Base-by-base conservation (phyloP, 23 tunicate species). In the Trididemnum miniatum region DNA sequence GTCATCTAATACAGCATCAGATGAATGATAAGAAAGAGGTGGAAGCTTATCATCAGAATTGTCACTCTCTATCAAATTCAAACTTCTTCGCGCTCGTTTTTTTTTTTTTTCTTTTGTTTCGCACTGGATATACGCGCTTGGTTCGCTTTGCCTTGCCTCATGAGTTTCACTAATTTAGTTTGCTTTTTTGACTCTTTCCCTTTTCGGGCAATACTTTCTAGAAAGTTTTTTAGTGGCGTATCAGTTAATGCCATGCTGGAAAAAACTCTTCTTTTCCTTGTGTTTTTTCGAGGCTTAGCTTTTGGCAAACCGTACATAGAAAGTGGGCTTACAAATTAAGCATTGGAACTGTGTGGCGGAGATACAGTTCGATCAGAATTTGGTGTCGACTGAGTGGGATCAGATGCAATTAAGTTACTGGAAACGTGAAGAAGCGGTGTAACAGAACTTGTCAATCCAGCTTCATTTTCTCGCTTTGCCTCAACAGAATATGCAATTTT, bases 191-290 rank as follows among this genome's bases (percentile, higher is more conserved):
- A 49, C 18, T 49, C 18, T 12, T 18, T 18, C 18, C 18, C 18
- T 49, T 49, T 12, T 18, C 18, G 12, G 15, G 18, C 57, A 3
- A 62, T 12, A 26, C 67, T 62, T 24, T 62, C 26, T 5, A 62
- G 29, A 62, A 20, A 62, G 26, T 62, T n/a, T n/a, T 62, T 62
- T n/a, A 12, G 26, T 62, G 67, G 67, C n/a, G 67, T 62, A n/a
- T 62, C 29, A 3, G 29, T 62, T 24, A 62, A 62, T 5, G n/a
- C 26, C 67, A 62, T 62, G 26, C 57, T 49, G 18, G 15, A 49
- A 49, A 12, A 12, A 49, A 15, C 54, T 44, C 12, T 44, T 15
- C 15, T 44, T 44, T 44, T 44, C 15, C 54, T 44, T 44, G 9
- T 44, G 54, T 15, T 44, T 44, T 44, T 9, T 9, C 54, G 54